Conservation (phyloP, 2,888 invertebrate genomes). For the Patella caerulea region DNA sequence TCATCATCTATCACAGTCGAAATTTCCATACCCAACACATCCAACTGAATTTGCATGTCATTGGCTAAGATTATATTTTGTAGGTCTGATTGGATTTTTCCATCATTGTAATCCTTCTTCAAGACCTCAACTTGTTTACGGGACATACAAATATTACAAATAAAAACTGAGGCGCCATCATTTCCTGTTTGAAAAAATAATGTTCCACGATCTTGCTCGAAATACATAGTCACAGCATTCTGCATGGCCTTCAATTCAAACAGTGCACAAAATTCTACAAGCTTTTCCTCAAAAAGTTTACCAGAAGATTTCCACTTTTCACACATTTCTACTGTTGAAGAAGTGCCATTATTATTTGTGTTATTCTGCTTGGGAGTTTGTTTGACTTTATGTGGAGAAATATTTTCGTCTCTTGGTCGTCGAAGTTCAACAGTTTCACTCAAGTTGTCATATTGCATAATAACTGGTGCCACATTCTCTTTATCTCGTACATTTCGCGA, state of each 20-base stretch:
- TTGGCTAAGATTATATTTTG: constrained; percentile 44
- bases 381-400: constrained; percentile 28
- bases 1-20: constrained; percentile 53
- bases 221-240: constrained; percentile 59
- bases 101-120: constrained; percentile 53
- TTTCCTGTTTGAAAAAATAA: constrained; percentile 58
- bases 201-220: constrained; percentile 67
- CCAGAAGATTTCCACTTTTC: constrained; percentile 46
- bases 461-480: constrained; percentile 37
- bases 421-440: constrained; percentile 38
- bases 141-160: constrained; percentile 65
- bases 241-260: constrained; percentile 51
- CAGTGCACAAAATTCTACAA: constrained; percentile 45
- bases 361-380: constrained; percentile 22
- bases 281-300: constrained; percentile 43
- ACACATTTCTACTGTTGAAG: constrained; percentile 32
- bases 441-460: constrained; percentile 41
- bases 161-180: constrained; percentile 53
- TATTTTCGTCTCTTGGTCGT: constrained; percentile 31
- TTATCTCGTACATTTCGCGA: constrained; percentile 24
- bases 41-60: constrained; percentile 44
- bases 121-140: constrained; percentile 54
- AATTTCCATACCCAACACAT: constrained; percentile 56
- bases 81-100: constrained; percentile 51
- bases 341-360: constrained; percentile 15